phyloP scores from a whole-genome alignment of 2,797 vertebrate genomes.

The Hemibagrus guttatus region DNA sequence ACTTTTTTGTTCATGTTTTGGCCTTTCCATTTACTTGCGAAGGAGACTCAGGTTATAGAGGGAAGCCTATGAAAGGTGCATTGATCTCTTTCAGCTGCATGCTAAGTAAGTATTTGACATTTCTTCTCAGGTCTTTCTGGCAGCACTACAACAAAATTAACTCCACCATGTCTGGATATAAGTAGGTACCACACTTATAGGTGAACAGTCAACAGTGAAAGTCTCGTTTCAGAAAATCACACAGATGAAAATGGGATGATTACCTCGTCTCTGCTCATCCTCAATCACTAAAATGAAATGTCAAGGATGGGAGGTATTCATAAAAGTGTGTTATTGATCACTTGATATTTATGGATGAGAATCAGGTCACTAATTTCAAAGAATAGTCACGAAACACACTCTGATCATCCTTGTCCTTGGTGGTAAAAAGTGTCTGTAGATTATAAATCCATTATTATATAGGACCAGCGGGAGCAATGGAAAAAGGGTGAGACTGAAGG shows the following conservation, averaged over 20 bases:
- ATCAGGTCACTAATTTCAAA: conserved; percentile 1
- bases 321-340: not conserved
- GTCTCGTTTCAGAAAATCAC: not conserved
- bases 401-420: not conserved
- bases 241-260: conserved; percentile 33
- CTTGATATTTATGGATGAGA: conserved; percentile 10
- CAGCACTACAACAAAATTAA: conserved; percentile 48
- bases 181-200: not conserved
- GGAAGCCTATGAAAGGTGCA: conserved; percentile 47
- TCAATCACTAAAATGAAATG: conserved; percentile 39
- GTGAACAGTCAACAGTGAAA: not conserved
- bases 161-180: conserved; percentile 30
- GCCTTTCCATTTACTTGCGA: conserved; percentile 54
- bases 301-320: conserved; percentile 11
- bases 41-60: conserved; percentile 41
- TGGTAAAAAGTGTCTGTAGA: not conserved
- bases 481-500: not conserved
- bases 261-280: conserved; percentile 20
- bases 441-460: not conserved
- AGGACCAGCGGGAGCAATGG: not conserved
- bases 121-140: conserved; percentile 45
- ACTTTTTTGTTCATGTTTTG: conserved; percentile 46
- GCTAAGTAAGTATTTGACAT: conserved; percentile 62
- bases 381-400: not conserved
- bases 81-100: conserved; percentile 58